Conservation (phyloP, 2,888 invertebrate species). For the Tetrapedia diversipes region DNA sequence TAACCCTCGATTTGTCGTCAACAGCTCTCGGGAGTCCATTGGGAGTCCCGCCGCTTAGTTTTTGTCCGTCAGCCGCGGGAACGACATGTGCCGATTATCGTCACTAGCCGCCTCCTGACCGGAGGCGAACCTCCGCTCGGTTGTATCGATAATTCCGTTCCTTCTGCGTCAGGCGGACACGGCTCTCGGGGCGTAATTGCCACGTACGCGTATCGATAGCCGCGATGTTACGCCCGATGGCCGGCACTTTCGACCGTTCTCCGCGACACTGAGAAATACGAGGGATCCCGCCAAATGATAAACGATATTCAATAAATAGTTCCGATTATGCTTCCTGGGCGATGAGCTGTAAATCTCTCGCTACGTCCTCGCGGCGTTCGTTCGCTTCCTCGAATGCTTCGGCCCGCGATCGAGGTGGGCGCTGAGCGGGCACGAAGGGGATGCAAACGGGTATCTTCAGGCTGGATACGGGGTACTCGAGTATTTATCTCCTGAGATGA, state of each 20-base stretch:
- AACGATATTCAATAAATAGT: slow-evolving; percentile 40
- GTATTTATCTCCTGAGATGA: slow-evolving; percentile 2
- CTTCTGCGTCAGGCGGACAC: background rate
- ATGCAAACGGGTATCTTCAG: too few relatives aligned
- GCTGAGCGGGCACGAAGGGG: too few relatives aligned
- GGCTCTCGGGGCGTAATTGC: slow-evolving; percentile 36
- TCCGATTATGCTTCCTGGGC: slow-evolving; percentile 15
- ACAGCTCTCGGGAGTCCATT: slow-evolving; percentile 80
- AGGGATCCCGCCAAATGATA: slow-evolving; percentile 26
- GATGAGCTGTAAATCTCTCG: slow-evolving; percentile 6
- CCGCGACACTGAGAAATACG: background rate
- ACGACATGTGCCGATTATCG: slow-evolving; percentile 66
- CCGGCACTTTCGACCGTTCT: slow-evolving; percentile 39
- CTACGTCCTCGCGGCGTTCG: background rate
- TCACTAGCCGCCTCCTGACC: slow-evolving; percentile 25
- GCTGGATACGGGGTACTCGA: too few relatives aligned
- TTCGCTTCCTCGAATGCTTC: background rate
- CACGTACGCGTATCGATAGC: slow-evolving; percentile 26
- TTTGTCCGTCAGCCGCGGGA: slow-evolving; percentile 54
- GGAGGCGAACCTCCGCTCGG: slow-evolving; percentile 20
- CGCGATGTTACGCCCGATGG: slow-evolving; percentile 39
- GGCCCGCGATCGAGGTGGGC: too few relatives aligned
- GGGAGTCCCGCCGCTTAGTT: slow-evolving; percentile 73
- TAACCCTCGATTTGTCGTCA: slow-evolving; percentile 83
- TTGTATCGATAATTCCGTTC: slow-evolving; percentile 49